phyloP scores from a whole-genome alignment of 2,888 invertebrate species.

The Automeris io region DNA sequence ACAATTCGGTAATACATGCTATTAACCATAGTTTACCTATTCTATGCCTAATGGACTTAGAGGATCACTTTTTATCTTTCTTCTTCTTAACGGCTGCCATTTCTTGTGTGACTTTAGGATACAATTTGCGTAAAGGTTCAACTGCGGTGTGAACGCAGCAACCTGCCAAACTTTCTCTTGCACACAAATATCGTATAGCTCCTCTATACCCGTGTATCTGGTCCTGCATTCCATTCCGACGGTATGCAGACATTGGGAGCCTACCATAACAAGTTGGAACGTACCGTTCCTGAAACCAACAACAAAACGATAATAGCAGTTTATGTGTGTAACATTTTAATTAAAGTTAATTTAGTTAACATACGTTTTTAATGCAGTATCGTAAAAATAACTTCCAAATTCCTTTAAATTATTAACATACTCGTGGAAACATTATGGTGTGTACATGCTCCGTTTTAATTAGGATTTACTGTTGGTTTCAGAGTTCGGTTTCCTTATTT shows the following conservation, averaged over 20 bases:
- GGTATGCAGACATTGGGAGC: slow-evolving; percentile 54
- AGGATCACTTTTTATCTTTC: slow-evolving; percentile 35
- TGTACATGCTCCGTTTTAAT: too few relatives aligned
- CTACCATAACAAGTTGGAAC: slow-evolving; percentile 61
- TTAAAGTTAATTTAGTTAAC: too few relatives aligned
- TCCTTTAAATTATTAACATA: too few relatives aligned
- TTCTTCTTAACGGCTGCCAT: slow-evolving; percentile 40
- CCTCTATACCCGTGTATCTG: slow-evolving; percentile 64
- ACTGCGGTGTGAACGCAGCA: slow-evolving; percentile 43
- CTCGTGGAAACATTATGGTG: too few relatives aligned
- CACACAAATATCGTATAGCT: slow-evolving; percentile 51
- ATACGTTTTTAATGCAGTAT: too few relatives aligned
- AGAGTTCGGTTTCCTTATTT: too few relatives aligned
- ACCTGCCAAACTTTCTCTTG: slow-evolving; percentile 22
- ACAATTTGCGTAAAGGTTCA: slow-evolving; percentile 44
- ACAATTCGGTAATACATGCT: slow-evolving; percentile 7
- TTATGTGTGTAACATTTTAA: slow-evolving; percentile 12
- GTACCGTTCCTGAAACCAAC: slow-evolving; percentile 72
- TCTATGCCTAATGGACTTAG: background rate
- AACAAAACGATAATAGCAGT: slow-evolving; percentile 32
- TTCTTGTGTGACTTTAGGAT: slow-evolving; percentile 51
- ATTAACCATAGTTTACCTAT: background rate
- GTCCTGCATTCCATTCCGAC: slow-evolving; percentile 63
- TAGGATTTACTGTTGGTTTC: too few relatives aligned
- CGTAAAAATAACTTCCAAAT: too few relatives aligned